These are phyloP conservation scores for Corella eumyota DNA, from an alignment of 23 tunicate genomes.

Conservation along the genomic window DNA sequence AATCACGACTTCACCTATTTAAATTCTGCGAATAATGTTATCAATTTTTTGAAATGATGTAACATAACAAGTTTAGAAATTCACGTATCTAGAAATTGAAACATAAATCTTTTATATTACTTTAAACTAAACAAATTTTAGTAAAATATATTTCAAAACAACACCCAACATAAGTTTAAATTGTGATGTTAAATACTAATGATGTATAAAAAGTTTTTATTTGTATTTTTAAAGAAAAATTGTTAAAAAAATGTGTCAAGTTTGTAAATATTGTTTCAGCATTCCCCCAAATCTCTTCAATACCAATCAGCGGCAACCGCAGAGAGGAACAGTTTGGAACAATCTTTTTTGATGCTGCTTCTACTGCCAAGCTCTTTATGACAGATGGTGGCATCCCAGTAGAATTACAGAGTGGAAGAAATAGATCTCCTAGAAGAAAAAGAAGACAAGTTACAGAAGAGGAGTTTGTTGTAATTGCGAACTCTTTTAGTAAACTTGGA, in stretches of 20 bases:
- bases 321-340: slow-evolving; percentile 1
- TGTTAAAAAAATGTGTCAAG: background rate
- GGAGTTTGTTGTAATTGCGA: background rate
- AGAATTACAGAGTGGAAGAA: background rate
- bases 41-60: too few relatives aligned
- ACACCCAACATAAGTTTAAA: too few relatives aligned
- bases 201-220: background rate
- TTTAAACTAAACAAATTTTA: too few relatives aligned
- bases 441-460: background rate
- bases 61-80: too few relatives aligned
- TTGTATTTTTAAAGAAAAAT: background rate
- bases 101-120: background rate
- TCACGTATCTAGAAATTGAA: background rate
- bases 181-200: too few relatives aligned
- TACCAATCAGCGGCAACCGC: slow-evolving; percentile 3
- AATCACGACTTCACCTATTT: too few relatives aligned
- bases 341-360: slow-evolving; percentile 10
- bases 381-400: slow-evolving; percentile 10
- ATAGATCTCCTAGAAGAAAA: background rate
- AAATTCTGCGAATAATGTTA: too few relatives aligned
- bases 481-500: slow-evolving; percentile 3
- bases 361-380: background rate
- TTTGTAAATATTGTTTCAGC: slow-evolving; percentile 6
- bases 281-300: slow-evolving; percentile 14
- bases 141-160: too few relatives aligned